Base-by-base conservation (phyloP, 2,113 vertebrate genomes). In the Oophaga pumilio region DNA sequence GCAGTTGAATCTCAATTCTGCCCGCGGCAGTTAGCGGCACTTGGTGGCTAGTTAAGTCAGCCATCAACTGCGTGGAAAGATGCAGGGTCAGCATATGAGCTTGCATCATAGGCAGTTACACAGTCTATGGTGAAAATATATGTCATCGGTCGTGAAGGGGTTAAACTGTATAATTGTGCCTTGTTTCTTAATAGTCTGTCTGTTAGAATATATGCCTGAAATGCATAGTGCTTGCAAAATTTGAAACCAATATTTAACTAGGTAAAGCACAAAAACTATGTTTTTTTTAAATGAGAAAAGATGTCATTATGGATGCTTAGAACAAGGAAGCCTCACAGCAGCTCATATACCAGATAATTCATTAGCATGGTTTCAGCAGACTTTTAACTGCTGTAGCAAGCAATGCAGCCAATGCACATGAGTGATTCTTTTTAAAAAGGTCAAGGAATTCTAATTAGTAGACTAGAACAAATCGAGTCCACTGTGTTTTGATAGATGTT, bases 391-490 rank as follows among this genome's bases (percentile, higher is more conserved):
- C 66, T 69, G 24, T 14, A 33, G 26, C 68, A 33, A 71, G 68
- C 28, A 71, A 71, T 69, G 12, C 10, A 69, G 24, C 24, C n/a
- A 69, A 28, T 71, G 68, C 68, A 71, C 68, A 71, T 17, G 68
- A 71, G 68, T 71, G 68, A 71, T 33, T 71, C 26, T 71, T 71
- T 33, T 14, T 33, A 71, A 71, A 71, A 71, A 71, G 68, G 68
- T 71, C 68, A 71, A 71, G 13, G 14, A 71, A 33, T 71, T 71
- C 68, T 71, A 71, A 33, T 33, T 71, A 71, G 68, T 9, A 71
- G 15, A 17, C 28, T 71, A 17, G 28, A 33, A 71, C 26, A 71
- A 71, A 71, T 71, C 68, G 17, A 33, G 68, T 28, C n/a, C 69
- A 20, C 7, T 8, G 10, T 43, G n/a, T 18, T 71, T 18, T 33